Evolutionary conservation across 2,888 invertebrate species (phyloP).

Genomic region (Stictocephala bisonia): DNA sequence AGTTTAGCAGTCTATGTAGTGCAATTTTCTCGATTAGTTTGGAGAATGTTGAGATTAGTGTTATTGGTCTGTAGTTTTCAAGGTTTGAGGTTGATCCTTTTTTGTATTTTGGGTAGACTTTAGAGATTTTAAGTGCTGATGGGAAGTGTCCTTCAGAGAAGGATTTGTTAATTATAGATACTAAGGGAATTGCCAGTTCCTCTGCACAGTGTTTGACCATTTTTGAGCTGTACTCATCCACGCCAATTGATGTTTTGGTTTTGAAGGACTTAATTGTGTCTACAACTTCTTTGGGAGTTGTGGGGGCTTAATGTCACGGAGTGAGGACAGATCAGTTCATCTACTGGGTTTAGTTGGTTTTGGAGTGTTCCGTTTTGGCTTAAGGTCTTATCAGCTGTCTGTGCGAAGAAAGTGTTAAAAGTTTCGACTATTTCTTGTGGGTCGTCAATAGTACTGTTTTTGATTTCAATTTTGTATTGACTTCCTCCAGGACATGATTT

Average conservation of each 20-base stretch:
- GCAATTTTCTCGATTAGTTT: no score
- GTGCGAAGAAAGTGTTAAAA: slow-evolving; percentile 14
- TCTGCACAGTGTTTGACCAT: background rate
- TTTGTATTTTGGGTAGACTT: slow-evolving; percentile 4
- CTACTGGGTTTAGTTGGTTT: background rate
- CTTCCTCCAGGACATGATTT: background rate
- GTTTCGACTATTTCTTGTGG: background rate
- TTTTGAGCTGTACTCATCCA: slow-evolving; percentile 5
- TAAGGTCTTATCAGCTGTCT: background rate
- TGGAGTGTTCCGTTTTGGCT: background rate
- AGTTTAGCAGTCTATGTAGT: no score
- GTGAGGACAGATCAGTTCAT: background rate
- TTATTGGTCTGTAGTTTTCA: no score
- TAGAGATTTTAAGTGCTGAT: background rate
- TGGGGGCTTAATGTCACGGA: background rate
- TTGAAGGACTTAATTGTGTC: background rate
- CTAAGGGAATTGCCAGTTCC: background rate
- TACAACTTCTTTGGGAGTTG: background rate
- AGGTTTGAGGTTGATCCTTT: background rate
- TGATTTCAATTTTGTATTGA: background rate
- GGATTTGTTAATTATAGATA: background rate
- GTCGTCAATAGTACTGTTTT: background rate
- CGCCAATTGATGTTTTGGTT: background rate
- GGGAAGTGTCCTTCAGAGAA: background rate
- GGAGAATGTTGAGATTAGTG: no score